A percentile compares a stretch with the other conserved stretches of the same genome.
Conservation (phyloP, 2,113 vertebrate species). For the Aythya baeri region DNA sequence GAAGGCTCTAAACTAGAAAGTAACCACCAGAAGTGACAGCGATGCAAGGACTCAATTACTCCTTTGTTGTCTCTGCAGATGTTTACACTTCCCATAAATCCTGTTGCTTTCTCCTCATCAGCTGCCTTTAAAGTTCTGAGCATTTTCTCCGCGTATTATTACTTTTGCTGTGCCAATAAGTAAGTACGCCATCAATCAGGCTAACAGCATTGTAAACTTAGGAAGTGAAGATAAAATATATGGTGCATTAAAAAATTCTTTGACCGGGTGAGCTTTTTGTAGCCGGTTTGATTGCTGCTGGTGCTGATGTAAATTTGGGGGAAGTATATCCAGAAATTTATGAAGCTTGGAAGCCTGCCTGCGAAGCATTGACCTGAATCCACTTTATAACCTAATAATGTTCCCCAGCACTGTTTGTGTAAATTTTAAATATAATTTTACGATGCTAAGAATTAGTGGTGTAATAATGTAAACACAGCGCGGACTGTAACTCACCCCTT, state of each 20-base stretch:
- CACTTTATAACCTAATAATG: constrained; percentile 67
- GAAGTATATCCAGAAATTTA: constrained; percentile 67
- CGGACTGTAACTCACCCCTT: constrained; percentile 68
- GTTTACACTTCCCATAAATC: constrained; percentile 79
- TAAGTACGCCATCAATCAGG: constrained; percentile 77
- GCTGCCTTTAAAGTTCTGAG: constrained; percentile 63
- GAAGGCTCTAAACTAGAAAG: constrained; percentile 32
- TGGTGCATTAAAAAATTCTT: constrained; percentile 73
- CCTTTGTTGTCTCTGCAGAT: constrained; percentile 75
- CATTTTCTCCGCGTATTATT: constrained; percentile 77
- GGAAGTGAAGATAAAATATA: constrained; percentile 79
- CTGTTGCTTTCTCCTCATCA: constrained; percentile 63
- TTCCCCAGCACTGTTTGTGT: background rate
- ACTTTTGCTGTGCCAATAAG: constrained; percentile 76
- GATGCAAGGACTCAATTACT: constrained; percentile 73
- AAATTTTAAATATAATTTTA: constrained; percentile 61
- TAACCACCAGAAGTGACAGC: constrained; percentile 10
- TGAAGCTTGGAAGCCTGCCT: constrained; percentile 40
- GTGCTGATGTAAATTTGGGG: constrained; percentile 71
- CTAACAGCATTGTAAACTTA: constrained; percentile 80
- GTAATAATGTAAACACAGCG: constrained; percentile 62
- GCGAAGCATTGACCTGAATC: constrained; percentile 64
- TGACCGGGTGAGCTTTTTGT: constrained; percentile 64
- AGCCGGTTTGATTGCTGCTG: constrained; percentile 61
- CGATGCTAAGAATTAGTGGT: constrained; percentile 66